These are phyloP conservation scores for Procambarus virginalis DNA, from an alignment of 1,140 invertebrate species.

Conservation along the genomic window DNA sequence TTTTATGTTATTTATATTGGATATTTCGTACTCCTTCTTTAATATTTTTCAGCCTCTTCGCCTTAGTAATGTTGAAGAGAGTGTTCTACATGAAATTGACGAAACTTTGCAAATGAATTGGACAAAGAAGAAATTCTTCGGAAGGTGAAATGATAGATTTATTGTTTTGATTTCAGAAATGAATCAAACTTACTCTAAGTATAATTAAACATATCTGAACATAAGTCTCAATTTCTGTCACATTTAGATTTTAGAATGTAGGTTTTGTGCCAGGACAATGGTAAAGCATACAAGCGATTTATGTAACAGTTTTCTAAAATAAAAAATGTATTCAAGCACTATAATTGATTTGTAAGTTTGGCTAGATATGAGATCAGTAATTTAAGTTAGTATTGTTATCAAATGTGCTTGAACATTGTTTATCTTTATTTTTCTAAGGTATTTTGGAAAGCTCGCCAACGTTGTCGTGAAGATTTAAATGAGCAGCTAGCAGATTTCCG, in stretches of 20 bases:
- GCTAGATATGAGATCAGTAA: no score
- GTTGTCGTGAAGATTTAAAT: slow-evolving; percentile 89
- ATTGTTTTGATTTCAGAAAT: not conserved
- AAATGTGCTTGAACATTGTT: no score
- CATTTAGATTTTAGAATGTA: no score
- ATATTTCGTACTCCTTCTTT: not conserved
- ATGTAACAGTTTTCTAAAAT: no score
- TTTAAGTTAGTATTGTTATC: no score
- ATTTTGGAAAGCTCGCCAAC: slow-evolving; percentile 89
- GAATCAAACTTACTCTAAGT: not conserved
- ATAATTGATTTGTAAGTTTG: no score
- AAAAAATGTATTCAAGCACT: no score
- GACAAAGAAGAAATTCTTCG: slow-evolving; percentile 92
- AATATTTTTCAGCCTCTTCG: slow-evolving; percentile 81
- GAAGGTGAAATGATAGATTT: slow-evolving; percentile 77
- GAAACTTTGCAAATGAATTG: slow-evolving; percentile 85
- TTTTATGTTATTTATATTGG: not conserved
- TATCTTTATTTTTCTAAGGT: slow-evolving; percentile 74
- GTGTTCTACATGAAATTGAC: slow-evolving; percentile 90
- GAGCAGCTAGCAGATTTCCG: slow-evolving; percentile 93
- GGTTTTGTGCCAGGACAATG: no score
- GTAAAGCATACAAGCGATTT: no score
- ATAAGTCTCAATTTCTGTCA: no score
- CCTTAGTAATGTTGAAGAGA: slow-evolving; percentile 88
- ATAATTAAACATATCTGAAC: not conserved